Evolutionary conservation across 2,113 vertebrate species (phyloP).

Genomic region (Pleuronectes platessa): DNA sequence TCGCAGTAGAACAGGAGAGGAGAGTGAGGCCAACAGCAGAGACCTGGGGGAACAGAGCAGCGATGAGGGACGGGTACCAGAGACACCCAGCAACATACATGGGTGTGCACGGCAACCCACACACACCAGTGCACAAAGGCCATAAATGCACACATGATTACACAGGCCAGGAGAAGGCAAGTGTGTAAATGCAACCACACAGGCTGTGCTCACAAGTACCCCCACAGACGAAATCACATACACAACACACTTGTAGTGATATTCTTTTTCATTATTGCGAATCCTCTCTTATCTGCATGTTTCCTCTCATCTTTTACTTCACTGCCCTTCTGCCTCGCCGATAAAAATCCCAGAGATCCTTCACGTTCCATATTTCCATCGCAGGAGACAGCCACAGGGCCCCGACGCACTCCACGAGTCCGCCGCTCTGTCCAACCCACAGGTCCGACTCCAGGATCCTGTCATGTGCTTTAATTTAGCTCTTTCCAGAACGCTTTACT

Average conservation of each 20-base stretch:
- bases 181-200: slow-evolving; percentile 5
- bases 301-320: slow-evolving; percentile 51
- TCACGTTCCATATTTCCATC: slow-evolving; percentile 66
- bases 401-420: slow-evolving; percentile 56
- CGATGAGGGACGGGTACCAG: slow-evolving; percentile 78
- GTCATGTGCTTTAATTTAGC: slow-evolving; percentile 71
- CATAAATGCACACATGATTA: slow-evolving; percentile 42
- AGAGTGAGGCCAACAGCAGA: slow-evolving; percentile 57
- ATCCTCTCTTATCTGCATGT: slow-evolving; percentile 56
- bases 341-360: no score
- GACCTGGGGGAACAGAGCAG: slow-evolving; percentile 64
- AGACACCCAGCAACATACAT: slow-evolving; percentile 68
- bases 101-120: slow-evolving; percentile 51
- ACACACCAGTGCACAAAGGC: slow-evolving; percentile 30
- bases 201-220: slow-evolving; percentile 16
- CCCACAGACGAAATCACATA: slow-evolving; percentile 18
- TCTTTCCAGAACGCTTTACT: slow-evolving; percentile 64
- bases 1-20: slow-evolving; percentile 35
- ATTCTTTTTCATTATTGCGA: slow-evolving; percentile 59
- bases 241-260: slow-evolving; percentile 41
- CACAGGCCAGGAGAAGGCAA: slow-evolving; percentile 1
- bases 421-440: slow-evolving; percentile 50
- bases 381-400: slow-evolving; percentile 51
- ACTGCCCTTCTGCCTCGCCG: no score
- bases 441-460: slow-evolving; percentile 66